These are phyloP conservation scores for Aptenodytes patagonicus DNA, from an alignment of 2,113 vertebrate species.

Conservation along the genomic window DNA sequence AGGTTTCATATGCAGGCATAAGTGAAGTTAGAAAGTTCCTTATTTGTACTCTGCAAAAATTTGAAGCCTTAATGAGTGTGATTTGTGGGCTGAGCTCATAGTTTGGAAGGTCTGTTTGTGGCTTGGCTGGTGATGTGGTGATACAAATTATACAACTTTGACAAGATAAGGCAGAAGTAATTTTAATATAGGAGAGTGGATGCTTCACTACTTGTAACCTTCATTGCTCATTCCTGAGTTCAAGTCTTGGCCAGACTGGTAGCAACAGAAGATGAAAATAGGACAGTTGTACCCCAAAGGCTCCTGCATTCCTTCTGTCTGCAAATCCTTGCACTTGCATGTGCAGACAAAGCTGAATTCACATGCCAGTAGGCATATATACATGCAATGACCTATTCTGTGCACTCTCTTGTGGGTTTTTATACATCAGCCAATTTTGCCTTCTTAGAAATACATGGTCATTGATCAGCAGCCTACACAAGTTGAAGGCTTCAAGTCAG, in stretches of 20 bases:
- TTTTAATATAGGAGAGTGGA: background rate
- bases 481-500: background rate
- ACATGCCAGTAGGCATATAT: background rate
- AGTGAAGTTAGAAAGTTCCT: background rate
- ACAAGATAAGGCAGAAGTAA: background rate
- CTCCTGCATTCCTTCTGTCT: conserved; percentile 24
- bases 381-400: background rate
- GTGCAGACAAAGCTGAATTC: background rate
- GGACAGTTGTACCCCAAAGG: conserved; percentile 16
- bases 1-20: background rate
- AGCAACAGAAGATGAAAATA: background rate
- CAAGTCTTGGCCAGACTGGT: conserved; percentile 20
- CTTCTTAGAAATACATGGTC: background rate
- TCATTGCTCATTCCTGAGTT: background rate
- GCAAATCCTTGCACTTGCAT: background rate
- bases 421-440: background rate
- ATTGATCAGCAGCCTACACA: background rate
- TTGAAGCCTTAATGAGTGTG: background rate
- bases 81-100: conserved; percentile 51
- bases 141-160: conserved; percentile 2
- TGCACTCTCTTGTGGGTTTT: background rate
- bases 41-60: background rate
- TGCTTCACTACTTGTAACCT: background rate
- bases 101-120: conserved; percentile 22
- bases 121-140: background rate